A percentile compares a stretch with the other conserved stretches of the same genome.
phyloP scores from a whole-genome alignment of 1,140 invertebrate genomes.

The Hestina assimilis region DNA sequence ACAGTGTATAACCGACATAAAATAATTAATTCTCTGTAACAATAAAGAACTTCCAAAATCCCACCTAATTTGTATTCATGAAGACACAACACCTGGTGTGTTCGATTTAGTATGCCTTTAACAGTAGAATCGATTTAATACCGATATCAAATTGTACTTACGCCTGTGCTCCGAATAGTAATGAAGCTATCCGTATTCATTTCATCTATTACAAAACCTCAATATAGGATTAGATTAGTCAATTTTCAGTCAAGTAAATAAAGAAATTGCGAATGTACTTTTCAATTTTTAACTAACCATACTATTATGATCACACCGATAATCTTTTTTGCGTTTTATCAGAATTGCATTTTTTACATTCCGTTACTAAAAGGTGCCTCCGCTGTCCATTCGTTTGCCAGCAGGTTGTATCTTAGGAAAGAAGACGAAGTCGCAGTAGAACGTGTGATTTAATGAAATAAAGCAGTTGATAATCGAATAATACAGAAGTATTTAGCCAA shows the following conservation, averaged over 20 bases:
- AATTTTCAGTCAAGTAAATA: background rate
- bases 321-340: too few species aligned
- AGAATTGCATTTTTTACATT: too few species aligned
- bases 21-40: slow-evolving; percentile 2
- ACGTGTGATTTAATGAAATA: too few species aligned
- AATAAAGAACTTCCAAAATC: slow-evolving; percentile 37
- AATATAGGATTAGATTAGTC: background rate
- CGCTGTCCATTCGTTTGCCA: too few species aligned
- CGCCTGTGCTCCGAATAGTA: slow-evolving; percentile 40
- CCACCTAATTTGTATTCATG: slow-evolving; percentile 53
- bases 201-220: background rate
- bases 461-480: background rate
- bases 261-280: too few species aligned
- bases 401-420: too few species aligned
- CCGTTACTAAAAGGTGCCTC: too few species aligned
- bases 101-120: slow-evolving; percentile 55
- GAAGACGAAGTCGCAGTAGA: too few species aligned
- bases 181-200: slow-evolving; percentile 6
- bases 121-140: slow-evolving; percentile 56
- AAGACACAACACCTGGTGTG: slow-evolving; percentile 36
- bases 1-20: background rate
- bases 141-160: slow-evolving; percentile 70
- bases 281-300: too few species aligned
- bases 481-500: background rate
- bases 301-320: too few species aligned